These are phyloP conservation scores for Antidorcas marsupialis DNA, from an alignment of 2,113 vertebrate genomes.

Conservation along the genomic window DNA sequence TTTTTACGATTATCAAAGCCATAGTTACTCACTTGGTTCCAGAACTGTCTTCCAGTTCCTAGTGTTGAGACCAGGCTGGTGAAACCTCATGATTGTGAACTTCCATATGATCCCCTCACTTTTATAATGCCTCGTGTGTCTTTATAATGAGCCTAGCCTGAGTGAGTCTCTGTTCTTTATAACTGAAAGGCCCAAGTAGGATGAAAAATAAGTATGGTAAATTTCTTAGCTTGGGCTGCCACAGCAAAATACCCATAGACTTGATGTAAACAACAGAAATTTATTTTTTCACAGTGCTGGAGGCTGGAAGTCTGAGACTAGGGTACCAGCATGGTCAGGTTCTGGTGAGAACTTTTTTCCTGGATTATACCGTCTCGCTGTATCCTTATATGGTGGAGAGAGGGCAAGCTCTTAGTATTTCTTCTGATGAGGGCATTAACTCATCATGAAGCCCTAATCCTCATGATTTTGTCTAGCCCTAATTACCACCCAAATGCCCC, in stretches of 20 bases:
- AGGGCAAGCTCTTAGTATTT: neutral
- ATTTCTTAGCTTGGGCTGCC: neutral
- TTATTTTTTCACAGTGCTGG: neutral
- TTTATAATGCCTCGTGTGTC: rapidly evolving
- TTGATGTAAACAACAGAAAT: neutral
- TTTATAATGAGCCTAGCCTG: neutral
- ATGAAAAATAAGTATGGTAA: neutral
- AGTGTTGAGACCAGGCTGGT: neutral
- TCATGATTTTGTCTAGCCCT: neutral
- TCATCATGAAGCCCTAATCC: neutral
- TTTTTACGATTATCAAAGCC: neutral
- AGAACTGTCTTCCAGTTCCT: neutral
- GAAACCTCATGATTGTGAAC: neutral
- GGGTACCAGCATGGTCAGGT: neutral
- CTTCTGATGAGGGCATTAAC: neutral
- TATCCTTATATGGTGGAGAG: neutral
- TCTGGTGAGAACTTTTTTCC: neutral
- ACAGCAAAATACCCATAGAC: neutral
- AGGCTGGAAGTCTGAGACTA: neutral
- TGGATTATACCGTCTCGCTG: neutral
- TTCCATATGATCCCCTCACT: neutral
- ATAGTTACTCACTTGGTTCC: neutral
- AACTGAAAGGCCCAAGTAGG: neutral
- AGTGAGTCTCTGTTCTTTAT: neutral
- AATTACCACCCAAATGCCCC: neutral